Evolutionary conservation across 1,140 invertebrate genomes (phyloP).

Genomic region (Xylocopa sonorina): DNA sequence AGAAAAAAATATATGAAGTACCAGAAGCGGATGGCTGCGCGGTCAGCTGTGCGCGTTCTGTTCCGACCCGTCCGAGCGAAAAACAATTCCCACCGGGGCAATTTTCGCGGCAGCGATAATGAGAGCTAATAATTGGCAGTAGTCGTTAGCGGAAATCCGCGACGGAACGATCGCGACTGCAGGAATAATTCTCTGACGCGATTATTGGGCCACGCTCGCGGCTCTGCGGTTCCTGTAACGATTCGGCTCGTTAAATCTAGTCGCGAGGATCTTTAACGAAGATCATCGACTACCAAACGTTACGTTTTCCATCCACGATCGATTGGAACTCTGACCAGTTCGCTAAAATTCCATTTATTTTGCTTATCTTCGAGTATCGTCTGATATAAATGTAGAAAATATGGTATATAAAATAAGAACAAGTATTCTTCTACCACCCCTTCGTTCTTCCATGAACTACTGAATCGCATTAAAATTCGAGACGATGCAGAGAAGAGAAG

Average conservation of each 20-base stretch:
- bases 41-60: background rate
- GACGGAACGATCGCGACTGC: conserved; percentile 42
- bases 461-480: too few species aligned
- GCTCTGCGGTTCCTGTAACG: background rate
- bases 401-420: too few species aligned
- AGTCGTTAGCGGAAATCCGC: conserved; percentile 59
- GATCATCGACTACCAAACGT: conserved; percentile 2
- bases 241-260: conserved; percentile 26
- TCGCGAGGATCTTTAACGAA: conserved; percentile 11
- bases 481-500: too few species aligned
- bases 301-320: too few species aligned
- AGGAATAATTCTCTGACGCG: conserved; percentile 34
- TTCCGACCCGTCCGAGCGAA: conserved; percentile 30
- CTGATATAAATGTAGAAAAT: too few species aligned
- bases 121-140: conserved; percentile 58
- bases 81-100: conserved; percentile 49
- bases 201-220: background rate
- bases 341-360: too few species aligned
- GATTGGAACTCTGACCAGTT: too few species aligned
- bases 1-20: background rate
- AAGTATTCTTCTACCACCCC: too few species aligned
- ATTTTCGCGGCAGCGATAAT: conserved; percentile 62
- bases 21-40: background rate
- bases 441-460: too few species aligned
- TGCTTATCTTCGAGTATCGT: too few species aligned